Conservation (phyloP, 2,113 vertebrate genomes). For the Parus major region DNA sequence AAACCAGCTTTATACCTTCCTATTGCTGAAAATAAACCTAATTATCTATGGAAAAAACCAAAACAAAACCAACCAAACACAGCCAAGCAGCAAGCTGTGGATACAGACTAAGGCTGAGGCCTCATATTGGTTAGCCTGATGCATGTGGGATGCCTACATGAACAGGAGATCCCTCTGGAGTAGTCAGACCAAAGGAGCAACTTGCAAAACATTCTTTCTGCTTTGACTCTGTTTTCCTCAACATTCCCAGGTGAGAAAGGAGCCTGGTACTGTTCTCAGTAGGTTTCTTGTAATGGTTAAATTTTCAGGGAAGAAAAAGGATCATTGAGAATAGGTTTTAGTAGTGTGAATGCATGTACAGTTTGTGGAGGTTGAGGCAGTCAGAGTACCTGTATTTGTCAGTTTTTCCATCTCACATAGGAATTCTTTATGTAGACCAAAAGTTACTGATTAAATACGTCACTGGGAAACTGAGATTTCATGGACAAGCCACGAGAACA, state of each 20-base stretch:
- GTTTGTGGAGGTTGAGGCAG: background rate
- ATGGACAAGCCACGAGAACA: background rate
- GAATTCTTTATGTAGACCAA: background rate
- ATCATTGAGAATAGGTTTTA: background rate
- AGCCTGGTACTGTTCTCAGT: background rate
- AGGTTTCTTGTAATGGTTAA: background rate
- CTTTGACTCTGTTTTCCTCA: background rate
- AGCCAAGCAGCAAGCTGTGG: background rate
- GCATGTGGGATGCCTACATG: fast-evolving
- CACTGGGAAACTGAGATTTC: background rate
- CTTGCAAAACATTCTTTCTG: background rate
- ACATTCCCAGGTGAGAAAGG: background rate
- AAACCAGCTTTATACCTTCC: background rate
- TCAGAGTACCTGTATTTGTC: background rate
- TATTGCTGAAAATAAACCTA: background rate
- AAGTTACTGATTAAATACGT: fast-evolving
- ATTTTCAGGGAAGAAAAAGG: fast-evolving
- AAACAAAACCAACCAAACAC: background rate
- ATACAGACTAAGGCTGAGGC: background rate
- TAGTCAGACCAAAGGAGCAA: background rate
- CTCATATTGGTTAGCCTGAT: fast-evolving
- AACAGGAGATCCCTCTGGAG: background rate
- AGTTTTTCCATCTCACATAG: background rate
- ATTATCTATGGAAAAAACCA: background rate
- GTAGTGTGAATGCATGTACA: background rate